phyloP scores from a whole-genome alignment of 2,113 vertebrate species.

The Myxocyprinus asiaticus region DNA sequence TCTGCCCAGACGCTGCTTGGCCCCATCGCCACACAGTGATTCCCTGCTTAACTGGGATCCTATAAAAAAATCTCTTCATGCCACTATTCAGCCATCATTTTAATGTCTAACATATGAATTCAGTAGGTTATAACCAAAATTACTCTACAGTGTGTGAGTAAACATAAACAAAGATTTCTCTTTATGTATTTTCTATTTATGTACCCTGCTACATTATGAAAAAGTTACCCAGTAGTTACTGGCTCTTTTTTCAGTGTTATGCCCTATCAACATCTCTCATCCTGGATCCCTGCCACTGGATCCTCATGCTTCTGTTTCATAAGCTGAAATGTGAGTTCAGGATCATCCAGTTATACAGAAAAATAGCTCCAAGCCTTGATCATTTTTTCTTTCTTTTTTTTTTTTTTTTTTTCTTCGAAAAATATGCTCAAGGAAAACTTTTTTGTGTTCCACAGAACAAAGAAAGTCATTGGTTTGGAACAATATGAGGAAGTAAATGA shows the following conservation, averaged over 20 bases:
- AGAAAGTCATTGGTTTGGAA: too few species aligned
- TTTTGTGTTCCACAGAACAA: too few species aligned
- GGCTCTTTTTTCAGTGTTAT: conserved; percentile 2
- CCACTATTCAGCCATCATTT: conserved; percentile 47
- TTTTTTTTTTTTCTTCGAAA: too few species aligned
- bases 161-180: conserved; percentile 17
- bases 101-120: conserved; percentile 43
- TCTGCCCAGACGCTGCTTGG: background rate
- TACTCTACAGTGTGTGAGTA: conserved; percentile 27
- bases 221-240: conserved; percentile 24
- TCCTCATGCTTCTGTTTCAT: background rate
- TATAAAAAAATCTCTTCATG: conserved; percentile 46
- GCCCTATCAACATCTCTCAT: conserved; percentile 12
- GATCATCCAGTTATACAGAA: background rate
- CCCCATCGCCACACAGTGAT: conserved; percentile 38
- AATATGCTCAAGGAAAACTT: too few species aligned
- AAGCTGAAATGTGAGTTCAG: background rate
- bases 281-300: background rate
- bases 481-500: too few species aligned
- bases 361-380: too few species aligned
- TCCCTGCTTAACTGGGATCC: conserved; percentile 53
- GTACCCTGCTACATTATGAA: conserved; percentile 6
- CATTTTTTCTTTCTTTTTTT: too few species aligned
- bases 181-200: conserved; percentile 1
- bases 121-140: conserved; percentile 24